phyloP scores from a whole-genome alignment of 2,797 vertebrate genomes.

The Argya squamiceps region DNA sequence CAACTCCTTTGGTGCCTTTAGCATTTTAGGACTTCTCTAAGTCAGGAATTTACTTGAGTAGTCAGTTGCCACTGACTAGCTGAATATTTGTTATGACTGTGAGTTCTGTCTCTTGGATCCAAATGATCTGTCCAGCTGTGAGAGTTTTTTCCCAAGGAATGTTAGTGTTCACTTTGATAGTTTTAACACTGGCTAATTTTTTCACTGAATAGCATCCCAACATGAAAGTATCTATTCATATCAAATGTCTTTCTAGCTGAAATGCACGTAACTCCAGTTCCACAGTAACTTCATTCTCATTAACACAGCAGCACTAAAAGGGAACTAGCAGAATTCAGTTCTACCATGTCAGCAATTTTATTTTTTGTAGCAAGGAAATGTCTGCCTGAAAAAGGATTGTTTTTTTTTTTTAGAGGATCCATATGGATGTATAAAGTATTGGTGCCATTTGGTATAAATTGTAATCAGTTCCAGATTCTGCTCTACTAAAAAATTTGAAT shows the following conservation, averaged over 20 bases:
- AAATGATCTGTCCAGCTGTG: not conserved
- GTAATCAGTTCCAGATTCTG: constrained; percentile 53
- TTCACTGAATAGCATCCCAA: not conserved
- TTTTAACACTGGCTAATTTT: not conserved
- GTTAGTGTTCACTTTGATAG: not conserved
- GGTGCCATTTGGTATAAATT: constrained; percentile 47
- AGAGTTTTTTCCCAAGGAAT: not conserved
- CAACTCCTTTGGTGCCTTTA: not conserved
- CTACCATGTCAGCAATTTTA: constrained; percentile 24
- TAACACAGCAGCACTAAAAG: not conserved
- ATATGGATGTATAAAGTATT: not conserved
- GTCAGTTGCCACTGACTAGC: not conserved
- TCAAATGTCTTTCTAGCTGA: not conserved
- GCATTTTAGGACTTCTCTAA: not conserved
- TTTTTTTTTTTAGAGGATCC: constrained; percentile 11
- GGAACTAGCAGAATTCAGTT: not conserved
- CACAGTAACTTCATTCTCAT: not conserved
- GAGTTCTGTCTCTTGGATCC: not conserved
- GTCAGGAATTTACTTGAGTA: not conserved
- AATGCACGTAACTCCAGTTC: not conserved
- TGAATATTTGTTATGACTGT: not conserved
- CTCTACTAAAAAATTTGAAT: constrained; percentile 10
- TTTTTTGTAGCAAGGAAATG: constrained; percentile 23
- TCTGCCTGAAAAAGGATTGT: constrained; percentile 12
- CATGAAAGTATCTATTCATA: not conserved